Base-by-base conservation (phyloP, 2,797 vertebrate species). In the Botia kubotai region DNA sequence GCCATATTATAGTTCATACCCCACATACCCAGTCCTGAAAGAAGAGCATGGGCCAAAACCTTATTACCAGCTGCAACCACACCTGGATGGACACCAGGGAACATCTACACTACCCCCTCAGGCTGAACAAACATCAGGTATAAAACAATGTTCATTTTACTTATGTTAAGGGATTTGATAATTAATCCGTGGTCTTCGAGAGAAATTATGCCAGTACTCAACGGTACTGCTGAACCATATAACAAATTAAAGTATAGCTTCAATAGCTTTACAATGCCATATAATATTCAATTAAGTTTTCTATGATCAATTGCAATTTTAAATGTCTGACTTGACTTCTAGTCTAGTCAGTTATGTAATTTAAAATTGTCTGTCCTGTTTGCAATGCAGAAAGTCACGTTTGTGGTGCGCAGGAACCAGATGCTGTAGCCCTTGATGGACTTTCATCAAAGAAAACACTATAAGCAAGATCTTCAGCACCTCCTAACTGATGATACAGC, bases 111-210 rank as follows among this genome's bases (percentile, higher is more conserved):
- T 21, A 29, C n/a, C 50, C 52, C 36, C 33, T 71, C 62, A 39
- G n/a, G 26, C 70, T n/a, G 11, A 21, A 66, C 10, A 1, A 29
- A 62, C 36, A 29, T 4, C 77, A 79, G 77, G 77, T 72, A 70
- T 48, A 55, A 72, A 70, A 70, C 3, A 19, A 1, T 14, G 23
- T 52, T 52, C 43, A 63, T 63, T 63, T 23, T 23, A 60, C 21
- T 5, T 11, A 5, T 60, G 1, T 8, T 4, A 60, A 60, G 4
- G 11, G 12, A 12, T 21, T 60, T 12, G 21, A 12, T 11, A 16
- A 58, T n/a, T 11, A n/a, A n/a, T 55, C 52, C 6, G 16, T 53
- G 52, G n/a, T 60, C 1, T 4, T 26, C 12, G 14, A 60, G 12
- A 5, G 26, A 23, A 62, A 29, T 13, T 62, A 62, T 29, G 58